These are phyloP conservation scores for Gasteruption jaculator DNA, from an alignment of 2,888 invertebrate genomes.

Conservation along the genomic window DNA sequence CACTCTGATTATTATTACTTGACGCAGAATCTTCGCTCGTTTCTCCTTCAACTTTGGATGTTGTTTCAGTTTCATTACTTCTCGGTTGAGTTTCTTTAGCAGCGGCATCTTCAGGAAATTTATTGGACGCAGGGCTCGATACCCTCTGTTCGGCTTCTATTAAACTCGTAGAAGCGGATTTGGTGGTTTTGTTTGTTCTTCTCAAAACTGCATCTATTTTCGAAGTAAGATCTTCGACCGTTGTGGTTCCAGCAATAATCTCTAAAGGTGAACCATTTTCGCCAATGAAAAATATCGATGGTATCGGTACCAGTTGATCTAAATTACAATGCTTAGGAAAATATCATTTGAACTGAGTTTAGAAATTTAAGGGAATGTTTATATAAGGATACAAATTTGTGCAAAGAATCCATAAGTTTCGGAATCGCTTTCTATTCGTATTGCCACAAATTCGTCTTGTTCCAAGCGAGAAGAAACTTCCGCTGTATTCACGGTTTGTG, in stretches of 20 bases:
- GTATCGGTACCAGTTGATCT: constrained; percentile 74
- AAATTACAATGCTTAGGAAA: constrained; percentile 12
- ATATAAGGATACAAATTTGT: constrained; percentile 78
- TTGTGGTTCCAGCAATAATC: constrained; percentile 64
- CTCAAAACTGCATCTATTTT: constrained; percentile 64
- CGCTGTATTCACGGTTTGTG: constrained; percentile 59
- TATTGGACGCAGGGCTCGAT: constrained; percentile 12
- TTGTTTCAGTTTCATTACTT: not conserved
- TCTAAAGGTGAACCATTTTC: constrained; percentile 76
- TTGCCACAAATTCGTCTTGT: constrained; percentile 67
- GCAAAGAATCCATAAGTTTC: constrained; percentile 74
- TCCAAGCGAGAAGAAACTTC: constrained; percentile 59
- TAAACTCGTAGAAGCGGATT: constrained; percentile 29
- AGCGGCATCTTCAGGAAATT: not conserved
- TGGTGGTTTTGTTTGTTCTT: constrained; percentile 52
- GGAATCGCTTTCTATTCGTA: constrained; percentile 72
- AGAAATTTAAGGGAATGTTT: constrained; percentile 1
- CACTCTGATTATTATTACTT: no score
- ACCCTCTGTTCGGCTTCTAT: constrained; percentile 35
- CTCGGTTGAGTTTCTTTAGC: not conserved
- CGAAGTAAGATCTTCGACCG: constrained; percentile 58
- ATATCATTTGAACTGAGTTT: not conserved
- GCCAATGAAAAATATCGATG: constrained; percentile 85
- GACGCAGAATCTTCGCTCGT: constrained; percentile 19
- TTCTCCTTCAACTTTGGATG: constrained; percentile 13